These are phyloP conservation scores for Nixonia krombeini DNA, from an alignment of 1,140 invertebrate species.

Conservation along the genomic window DNA sequence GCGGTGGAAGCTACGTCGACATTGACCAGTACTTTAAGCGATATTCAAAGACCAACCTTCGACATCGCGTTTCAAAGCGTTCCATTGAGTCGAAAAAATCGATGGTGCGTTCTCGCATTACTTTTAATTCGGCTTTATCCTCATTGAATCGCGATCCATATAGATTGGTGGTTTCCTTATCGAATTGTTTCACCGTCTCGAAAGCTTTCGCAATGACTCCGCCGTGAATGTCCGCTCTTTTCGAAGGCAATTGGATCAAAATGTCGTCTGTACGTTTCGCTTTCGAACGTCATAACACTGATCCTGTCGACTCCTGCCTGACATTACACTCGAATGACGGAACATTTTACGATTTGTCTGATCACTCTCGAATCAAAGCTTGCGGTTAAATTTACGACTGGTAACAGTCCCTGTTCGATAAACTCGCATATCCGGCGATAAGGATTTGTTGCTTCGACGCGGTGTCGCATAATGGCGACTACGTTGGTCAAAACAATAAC, in stretches of 20 bases:
- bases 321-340: too few species aligned
- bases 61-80: slow-evolving; percentile 23
- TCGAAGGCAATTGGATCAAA: slow-evolving; percentile 34
- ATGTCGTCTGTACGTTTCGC: slow-evolving; percentile 7
- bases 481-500: too few species aligned
- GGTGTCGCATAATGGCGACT: too few species aligned
- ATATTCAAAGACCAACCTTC: slow-evolving; percentile 15
- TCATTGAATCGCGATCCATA: slow-evolving; percentile 33
- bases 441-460: too few species aligned
- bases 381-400: too few species aligned
- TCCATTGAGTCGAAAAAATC: slow-evolving; percentile 29
- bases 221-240: slow-evolving; percentile 22
- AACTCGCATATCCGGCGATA: too few species aligned
- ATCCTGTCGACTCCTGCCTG: background rate
- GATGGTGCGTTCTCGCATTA: slow-evolving; percentile 22
- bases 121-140: slow-evolving; percentile 39
- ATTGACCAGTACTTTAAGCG: background rate
- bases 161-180: slow-evolving; percentile 21
- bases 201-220: slow-evolving; percentile 14
- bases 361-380: too few species aligned
- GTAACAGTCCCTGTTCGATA: too few species aligned
- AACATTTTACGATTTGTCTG: too few species aligned
- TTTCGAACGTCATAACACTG: background rate
- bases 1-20: too few species aligned
- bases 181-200: slow-evolving; percentile 25